Evolutionary conservation across 2,113 vertebrate genomes (phyloP).

Genomic region (Anhinga anhinga): DNA sequence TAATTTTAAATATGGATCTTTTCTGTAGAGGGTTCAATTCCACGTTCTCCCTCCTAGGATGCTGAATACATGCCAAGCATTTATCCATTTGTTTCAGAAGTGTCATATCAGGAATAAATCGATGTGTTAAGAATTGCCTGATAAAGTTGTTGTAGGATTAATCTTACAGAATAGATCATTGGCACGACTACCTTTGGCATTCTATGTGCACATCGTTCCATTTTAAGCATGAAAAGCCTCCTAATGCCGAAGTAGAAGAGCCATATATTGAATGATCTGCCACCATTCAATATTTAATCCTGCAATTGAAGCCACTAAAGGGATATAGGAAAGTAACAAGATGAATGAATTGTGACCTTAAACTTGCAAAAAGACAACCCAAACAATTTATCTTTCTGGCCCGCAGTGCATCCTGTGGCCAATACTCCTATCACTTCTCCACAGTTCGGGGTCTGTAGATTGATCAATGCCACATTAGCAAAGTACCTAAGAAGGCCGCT

Average conservation of each 20-base stretch:
- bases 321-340: conserved; percentile 87
- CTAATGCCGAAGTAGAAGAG: conserved; percentile 71
- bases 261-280: conserved; percentile 80
- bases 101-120: conserved; percentile 77
- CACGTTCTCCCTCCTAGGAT: conserved; percentile 41
- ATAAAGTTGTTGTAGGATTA: conserved; percentile 82
- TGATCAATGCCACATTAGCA: conserved; percentile 84
- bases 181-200: conserved; percentile 78
- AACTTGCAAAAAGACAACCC: conserved; percentile 89
- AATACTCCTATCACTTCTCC: conserved; percentile 76
- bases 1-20: conserved; percentile 56
- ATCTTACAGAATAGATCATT: conserved; percentile 76
- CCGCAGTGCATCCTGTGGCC: conserved; percentile 72
- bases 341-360: conserved; percentile 93
- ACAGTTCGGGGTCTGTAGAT: conserved; percentile 66
- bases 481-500: conserved; percentile 71
- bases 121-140: conserved; percentile 75
- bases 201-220: conserved; percentile 61
- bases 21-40: conserved; percentile 2
- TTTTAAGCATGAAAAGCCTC: conserved; percentile 74
- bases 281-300: conserved; percentile 89
- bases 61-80: conserved; percentile 51
- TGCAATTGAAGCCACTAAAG: conserved; percentile 88
- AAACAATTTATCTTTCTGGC: conserved; percentile 91
- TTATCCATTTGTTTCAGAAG: conserved; percentile 72